A percentile compares a stretch with the other conserved stretches of the same genome.
Conservation (phyloP, 1,140 invertebrate genomes). For the Leptoteleia sp. region DNA sequence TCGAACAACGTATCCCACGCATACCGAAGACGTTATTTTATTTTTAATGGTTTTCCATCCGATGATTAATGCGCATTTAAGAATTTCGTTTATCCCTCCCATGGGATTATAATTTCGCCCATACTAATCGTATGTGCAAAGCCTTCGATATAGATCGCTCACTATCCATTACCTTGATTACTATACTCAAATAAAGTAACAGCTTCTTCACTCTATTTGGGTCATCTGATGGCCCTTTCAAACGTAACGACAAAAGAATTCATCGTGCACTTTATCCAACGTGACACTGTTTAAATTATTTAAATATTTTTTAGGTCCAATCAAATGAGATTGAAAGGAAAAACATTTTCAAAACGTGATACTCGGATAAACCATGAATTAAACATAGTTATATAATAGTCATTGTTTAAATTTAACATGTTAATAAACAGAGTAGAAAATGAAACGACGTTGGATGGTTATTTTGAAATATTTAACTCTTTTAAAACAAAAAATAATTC, state of each 20-base stretch:
- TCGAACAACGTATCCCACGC: background rate
- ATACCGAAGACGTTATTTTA: background rate
- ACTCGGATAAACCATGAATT: too few relatives aligned
- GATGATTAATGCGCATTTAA: slow-evolving; percentile 4
- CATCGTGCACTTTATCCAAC: too few relatives aligned
- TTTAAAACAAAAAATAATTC: too few relatives aligned
- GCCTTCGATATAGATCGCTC: background rate
- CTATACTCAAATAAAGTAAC: background rate
- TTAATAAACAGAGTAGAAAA: too few relatives aligned
- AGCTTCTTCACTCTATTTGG: background rate
- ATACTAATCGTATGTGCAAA: background rate
- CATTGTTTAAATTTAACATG: too few relatives aligned
- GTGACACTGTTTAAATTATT: too few relatives aligned
- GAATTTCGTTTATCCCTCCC: background rate
- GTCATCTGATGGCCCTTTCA: background rate
- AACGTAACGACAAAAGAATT: background rate
- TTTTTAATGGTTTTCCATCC: background rate
- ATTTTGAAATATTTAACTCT: too few relatives aligned
- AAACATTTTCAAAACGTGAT: too few relatives aligned
- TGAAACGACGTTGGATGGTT: too few relatives aligned
- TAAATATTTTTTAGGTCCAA: too few relatives aligned
- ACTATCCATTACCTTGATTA: slow-evolving; percentile 22
- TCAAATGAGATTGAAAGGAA: too few relatives aligned
- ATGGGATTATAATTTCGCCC: background rate
- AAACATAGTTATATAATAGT: too few relatives aligned